phyloP scores from a whole-genome alignment of 2,888 invertebrate species.

The Xanthorhoe spadicearia region DNA sequence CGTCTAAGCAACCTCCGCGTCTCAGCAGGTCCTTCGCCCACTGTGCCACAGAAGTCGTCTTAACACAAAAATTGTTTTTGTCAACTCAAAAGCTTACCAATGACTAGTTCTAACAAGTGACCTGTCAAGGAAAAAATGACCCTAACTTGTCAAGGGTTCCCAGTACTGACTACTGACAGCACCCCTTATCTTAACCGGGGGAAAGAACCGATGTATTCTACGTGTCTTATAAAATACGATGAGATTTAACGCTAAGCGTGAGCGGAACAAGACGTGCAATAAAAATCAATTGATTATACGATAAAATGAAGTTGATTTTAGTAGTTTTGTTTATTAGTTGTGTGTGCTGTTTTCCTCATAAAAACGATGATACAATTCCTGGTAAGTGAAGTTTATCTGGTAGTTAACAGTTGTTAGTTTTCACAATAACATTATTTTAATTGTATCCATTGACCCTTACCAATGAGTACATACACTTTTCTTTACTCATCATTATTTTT shows the following conservation, averaged over 20 bases:
- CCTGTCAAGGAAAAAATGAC: not conserved
- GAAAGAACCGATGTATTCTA: constrained; percentile 22
- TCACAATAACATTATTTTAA: not conserved
- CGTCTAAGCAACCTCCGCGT: too few species aligned
- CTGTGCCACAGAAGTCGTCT: too few species aligned
- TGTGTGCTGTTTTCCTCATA: constrained; percentile 14
- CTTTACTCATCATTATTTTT: too few species aligned
- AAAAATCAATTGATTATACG: not conserved
- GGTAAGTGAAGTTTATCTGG: constrained; percentile 15
- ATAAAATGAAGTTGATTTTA: constrained; percentile 18
- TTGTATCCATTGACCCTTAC: not conserved
- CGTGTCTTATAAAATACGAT: constrained; percentile 8
- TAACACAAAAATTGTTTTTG: too few species aligned
- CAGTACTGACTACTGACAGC: constrained; percentile 4
- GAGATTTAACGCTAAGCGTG: constrained; percentile 6
- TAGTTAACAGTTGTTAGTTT: not conserved
- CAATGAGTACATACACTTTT: too few species aligned
- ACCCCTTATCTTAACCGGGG: constrained; percentile 16
- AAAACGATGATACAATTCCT: not conserved
- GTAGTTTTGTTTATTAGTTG: constrained; percentile 6
- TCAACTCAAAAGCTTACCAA: not conserved
- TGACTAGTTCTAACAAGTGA: not conserved
- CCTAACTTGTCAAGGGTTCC: constrained; percentile 5
- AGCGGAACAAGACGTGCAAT: constrained; percentile 12
- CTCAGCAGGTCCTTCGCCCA: too few species aligned